These are phyloP conservation scores for Stenodera caucasica DNA, from an alignment of 2,888 invertebrate genomes.

Conservation along the genomic window DNA sequence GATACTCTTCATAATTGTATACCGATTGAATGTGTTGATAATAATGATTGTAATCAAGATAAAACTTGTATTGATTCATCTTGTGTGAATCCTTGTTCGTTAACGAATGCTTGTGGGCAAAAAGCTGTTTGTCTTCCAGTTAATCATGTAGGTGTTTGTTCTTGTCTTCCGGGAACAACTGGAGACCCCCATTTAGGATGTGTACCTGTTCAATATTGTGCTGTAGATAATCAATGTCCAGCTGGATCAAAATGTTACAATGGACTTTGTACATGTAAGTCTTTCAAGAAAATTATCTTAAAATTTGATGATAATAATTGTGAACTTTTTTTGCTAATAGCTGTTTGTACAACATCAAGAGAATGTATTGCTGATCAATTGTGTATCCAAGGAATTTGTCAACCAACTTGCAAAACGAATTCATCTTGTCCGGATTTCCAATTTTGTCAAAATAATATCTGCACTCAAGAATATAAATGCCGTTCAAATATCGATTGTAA, in stretches of 20 bases:
- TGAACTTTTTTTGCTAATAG: conserved; percentile 42
- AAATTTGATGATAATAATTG: no score
- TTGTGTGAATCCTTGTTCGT: conserved; percentile 79
- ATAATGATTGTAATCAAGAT: conserved; percentile 71
- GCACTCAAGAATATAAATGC: conserved; percentile 81
- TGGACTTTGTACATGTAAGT: conserved; percentile 75
- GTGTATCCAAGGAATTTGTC: conserved; percentile 83
- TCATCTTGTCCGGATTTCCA: conserved; percentile 83
- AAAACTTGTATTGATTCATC: conserved; percentile 78
- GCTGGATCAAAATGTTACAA: conserved; percentile 81
- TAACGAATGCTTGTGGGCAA: conserved; percentile 80
- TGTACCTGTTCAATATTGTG: conserved; percentile 80
- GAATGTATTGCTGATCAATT: conserved; percentile 86
- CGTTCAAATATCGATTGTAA: conserved; percentile 72
- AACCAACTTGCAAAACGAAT: conserved; percentile 79
- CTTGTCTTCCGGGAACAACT: conserved; percentile 81
- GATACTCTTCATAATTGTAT: conserved; percentile 74
- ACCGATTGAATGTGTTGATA: conserved; percentile 76
- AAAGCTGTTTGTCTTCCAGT: conserved; percentile 74
- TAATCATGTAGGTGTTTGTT: conserved; percentile 80
- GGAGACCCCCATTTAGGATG: conserved; percentile 87
- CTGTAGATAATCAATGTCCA: conserved; percentile 77
- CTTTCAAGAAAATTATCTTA: conserved; percentile 56
- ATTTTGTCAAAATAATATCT: conserved; percentile 81
- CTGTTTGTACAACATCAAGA: conserved; percentile 76